Evolutionary conservation across 2,113 vertebrate genomes (phyloP).

Genomic region (Oncorhynchus masou): DNA sequence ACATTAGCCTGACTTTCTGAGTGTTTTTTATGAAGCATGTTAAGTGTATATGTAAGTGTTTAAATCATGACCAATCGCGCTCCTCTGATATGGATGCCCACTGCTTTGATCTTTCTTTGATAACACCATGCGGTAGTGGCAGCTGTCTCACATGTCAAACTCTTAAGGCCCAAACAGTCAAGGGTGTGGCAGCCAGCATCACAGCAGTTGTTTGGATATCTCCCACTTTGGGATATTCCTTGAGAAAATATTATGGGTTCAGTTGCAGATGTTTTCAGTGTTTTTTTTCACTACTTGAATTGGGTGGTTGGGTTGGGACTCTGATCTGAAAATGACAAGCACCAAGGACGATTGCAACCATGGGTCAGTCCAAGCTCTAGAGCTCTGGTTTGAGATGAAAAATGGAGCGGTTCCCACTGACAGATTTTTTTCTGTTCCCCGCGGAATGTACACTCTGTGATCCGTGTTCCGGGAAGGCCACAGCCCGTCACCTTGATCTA

Average conservation of each 20-base stretch:
- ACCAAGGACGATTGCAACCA: conserved; percentile 51
- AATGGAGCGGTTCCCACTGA: conserved; percentile 35
- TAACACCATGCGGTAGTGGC: conserved; percentile 44
- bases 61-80: neutral
- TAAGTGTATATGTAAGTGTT: neutral
- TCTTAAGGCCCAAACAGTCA: conserved; percentile 52
- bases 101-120: conserved; percentile 9
- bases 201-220: conserved; percentile 61
- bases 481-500: conserved; percentile 48
- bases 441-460: conserved; percentile 61
- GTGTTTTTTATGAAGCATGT: neutral
- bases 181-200: conserved; percentile 47
- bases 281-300: conserved; percentile 56
- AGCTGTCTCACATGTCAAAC: conserved; percentile 5
- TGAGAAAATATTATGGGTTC: conserved; percentile 51
- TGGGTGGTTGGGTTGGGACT: conserved; percentile 45
- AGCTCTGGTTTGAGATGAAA: neutral
- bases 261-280: conserved; percentile 59
- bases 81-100: neutral
- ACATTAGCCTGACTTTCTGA: neutral
- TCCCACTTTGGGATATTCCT: conserved; percentile 50
- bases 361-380: neutral
- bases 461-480: conserved; percentile 55
- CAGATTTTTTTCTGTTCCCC: conserved; percentile 58
- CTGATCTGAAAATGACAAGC: conserved; percentile 62